Evolutionary conservation across 2,797 vertebrate genomes (phyloP).

Genomic region (Allobates femoralis): DNA sequence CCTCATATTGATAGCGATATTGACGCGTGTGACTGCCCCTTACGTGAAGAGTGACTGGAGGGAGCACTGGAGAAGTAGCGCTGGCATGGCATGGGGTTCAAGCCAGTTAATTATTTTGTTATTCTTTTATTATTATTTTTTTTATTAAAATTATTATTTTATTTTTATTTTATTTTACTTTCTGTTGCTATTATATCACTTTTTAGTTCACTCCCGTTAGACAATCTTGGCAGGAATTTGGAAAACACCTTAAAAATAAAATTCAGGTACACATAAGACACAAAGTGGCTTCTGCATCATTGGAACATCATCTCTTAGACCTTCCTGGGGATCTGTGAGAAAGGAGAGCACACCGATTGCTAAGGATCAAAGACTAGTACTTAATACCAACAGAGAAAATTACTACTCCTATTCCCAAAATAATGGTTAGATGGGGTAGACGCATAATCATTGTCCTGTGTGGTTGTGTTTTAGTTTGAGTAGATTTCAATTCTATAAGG

Average conservation of each 20-base stretch:
- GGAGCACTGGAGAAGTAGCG: too few relatives aligned
- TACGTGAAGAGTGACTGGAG: too few relatives aligned
- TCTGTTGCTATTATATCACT: too few relatives aligned
- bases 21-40: too few relatives aligned
- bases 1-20: too few relatives aligned
- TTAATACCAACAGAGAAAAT: slow-evolving; percentile 41
- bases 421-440: slow-evolving; percentile 16
- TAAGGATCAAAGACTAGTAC: slow-evolving; percentile 36
- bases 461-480: background rate
- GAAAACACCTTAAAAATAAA: background rate
- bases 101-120: too few relatives aligned
- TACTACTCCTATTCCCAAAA: slow-evolving; percentile 10
- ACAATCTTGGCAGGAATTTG: too few relatives aligned
- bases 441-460: slow-evolving; percentile 28
- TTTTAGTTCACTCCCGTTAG: too few relatives aligned
- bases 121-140: too few relatives aligned
- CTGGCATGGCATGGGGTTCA: too few relatives aligned
- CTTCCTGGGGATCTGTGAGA: background rate
- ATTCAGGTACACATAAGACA: background rate
- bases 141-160: too few relatives aligned
- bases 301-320: background rate
- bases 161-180: too few relatives aligned
- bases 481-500: background rate
- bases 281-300: background rate
- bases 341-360: slow-evolving; percentile 20